Percentiles rank a stretch among this genome's conserved stretches.
Evolutionary conservation across 2,113 vertebrate species (phyloP).

Genomic region (Toxostoma redivivum): DNA sequence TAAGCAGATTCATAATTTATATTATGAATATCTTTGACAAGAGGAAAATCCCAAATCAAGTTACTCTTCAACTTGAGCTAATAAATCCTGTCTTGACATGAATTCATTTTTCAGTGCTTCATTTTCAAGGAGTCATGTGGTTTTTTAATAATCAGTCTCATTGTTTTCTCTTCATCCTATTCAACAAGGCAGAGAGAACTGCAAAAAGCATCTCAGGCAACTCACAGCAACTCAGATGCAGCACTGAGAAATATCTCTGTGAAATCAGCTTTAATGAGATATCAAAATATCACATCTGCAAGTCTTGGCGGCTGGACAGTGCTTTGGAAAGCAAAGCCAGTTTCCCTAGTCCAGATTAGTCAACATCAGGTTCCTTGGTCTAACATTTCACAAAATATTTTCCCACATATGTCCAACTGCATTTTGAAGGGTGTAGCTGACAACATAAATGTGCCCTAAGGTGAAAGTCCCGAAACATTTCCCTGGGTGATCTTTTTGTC

Average conservation of each 20-base stretch:
- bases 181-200: neutral
- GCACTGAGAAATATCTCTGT: conserved; percentile 16
- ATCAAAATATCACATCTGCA: conserved; percentile 72
- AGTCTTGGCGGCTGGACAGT: conserved; percentile 65
- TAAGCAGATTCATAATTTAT: neutral
- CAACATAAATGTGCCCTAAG: conserved; percentile 74
- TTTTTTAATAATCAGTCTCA: conserved; percentile 6
- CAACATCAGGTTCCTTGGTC: conserved; percentile 70
- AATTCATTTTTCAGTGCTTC: conserved; percentile 29
- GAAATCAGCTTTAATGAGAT: conserved; percentile 71
- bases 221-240: neutral
- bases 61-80: conserved; percentile 41
- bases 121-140: conserved; percentile 49
- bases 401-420: conserved; percentile 78
- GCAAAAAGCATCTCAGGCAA: neutral
- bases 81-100: conserved; percentile 52
- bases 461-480: conserved; percentile 72
- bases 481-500: conserved; percentile 51
- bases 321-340: conserved; percentile 63
- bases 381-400: conserved; percentile 78
- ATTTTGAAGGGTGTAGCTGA: conserved; percentile 71
- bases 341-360: conserved; percentile 65
- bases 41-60: conserved; percentile 51
- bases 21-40: conserved; percentile 14
- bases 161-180: neutral